Evolutionary conservation across 2,888 invertebrate genomes (phyloP), one percentile per base, ranked within the genome.

Genomic region (Leptinotarsa juncta): DNA sequence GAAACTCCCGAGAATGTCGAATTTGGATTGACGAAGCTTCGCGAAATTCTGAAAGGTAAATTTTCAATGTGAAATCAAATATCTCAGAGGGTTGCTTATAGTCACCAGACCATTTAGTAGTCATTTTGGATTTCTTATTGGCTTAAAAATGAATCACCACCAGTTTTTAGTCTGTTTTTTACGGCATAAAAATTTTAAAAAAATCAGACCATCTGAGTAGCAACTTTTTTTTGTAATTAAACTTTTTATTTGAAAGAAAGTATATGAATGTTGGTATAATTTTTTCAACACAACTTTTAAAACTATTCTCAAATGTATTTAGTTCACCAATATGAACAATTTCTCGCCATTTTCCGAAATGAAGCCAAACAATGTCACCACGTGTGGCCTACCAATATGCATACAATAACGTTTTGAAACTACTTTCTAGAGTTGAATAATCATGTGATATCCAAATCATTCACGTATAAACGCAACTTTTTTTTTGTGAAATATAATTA

Each of bases 1-100:
- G 95, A 96, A 86, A 91, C 92, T 0, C 92, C 93, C 0, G 94
- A 94, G 84, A 88, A 90, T 23, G 90, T 91, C 5, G 89, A 90
- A 75, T 86, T 90, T 76, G 92, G 92, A 20, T 85, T 94, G 26
- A 86, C 86, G 62, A 91, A 92, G 79, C 85, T 93, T 3, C 87
- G 88, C 75, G 87, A 89, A 81, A 82, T 92, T 51, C 87, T 95
- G 49, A 90, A 91, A 90, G 91, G 94, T 92, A 86, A 69, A 51
- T 65, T 65, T 23, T 26, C 7, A 4, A 14, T 53, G 42, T 42
- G 42, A 3, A 42, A 42, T 10, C 10, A 0, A 42, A 42, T 42
- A 42, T 42, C 42, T 42, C 10, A 3, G 42, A 10, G 42, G 10
- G 12, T 42, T 42, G 42, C 10, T 10, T 10, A 42, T 3, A 42